A percentile compares a stretch with the other conserved stretches of the same genome.
These are phyloP conservation scores for Acleris cristana DNA, from an alignment of 2,888 invertebrate species.

Conservation along the genomic window DNA sequence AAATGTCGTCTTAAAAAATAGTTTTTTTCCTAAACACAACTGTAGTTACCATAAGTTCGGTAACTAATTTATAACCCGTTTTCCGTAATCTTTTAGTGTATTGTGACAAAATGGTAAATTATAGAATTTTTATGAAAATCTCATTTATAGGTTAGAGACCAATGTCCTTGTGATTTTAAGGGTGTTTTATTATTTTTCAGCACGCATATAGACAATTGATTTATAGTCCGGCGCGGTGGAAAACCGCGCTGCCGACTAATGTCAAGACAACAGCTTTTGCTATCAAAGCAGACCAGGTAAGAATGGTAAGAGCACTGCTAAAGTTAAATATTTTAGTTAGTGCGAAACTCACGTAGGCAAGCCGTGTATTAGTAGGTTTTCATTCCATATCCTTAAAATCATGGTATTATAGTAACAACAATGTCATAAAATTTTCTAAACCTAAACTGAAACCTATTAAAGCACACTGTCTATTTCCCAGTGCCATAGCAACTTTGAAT, in stretches of 20 bases:
- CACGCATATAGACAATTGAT: constrained; percentile 77
- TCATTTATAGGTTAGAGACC: constrained; percentile 61
- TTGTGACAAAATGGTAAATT: constrained; percentile 58
- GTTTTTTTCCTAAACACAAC: constrained; percentile 49
- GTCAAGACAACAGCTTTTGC: constrained; percentile 62
- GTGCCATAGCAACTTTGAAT: constrained; percentile 65
- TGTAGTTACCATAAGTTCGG: constrained; percentile 47
- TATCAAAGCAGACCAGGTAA: constrained; percentile 69
- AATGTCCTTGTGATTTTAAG: constrained; percentile 52
- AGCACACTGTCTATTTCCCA: constrained; percentile 5
- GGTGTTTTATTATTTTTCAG: constrained; percentile 55
- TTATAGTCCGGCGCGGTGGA: constrained; percentile 76
- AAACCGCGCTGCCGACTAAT: constrained; percentile 67
- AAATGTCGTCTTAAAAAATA: constrained; percentile 57
- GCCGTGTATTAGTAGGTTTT: too few species aligned
- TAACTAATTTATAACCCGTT: constrained; percentile 43
- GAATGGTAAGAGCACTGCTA: not conserved
- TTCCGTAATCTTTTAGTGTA: constrained; percentile 42
- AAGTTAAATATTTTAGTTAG: too few species aligned
- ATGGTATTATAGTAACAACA: not conserved
- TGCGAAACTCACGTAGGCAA: too few species aligned
- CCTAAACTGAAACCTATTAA: not conserved
- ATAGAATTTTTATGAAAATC: constrained; percentile 43
- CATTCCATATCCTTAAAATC: too few species aligned
- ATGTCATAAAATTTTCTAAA: constrained; percentile 1